Percentiles rank a stretch among this genome's conserved stretches.
phyloP scores from a whole-genome alignment of 2,113 vertebrate genomes.

The Anolis carolinensis region DNA sequence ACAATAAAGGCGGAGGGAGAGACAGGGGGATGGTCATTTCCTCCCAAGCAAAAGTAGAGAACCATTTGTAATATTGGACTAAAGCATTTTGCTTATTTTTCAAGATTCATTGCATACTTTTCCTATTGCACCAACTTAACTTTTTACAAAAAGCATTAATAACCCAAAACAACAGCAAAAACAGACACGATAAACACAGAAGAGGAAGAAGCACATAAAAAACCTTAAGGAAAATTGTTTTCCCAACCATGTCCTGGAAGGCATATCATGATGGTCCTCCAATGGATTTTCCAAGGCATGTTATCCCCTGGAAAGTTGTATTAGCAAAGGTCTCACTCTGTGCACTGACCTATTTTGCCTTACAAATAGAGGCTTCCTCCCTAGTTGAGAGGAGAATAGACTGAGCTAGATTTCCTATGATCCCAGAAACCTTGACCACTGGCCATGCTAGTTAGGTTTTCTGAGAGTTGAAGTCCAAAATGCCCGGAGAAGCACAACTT shows the following conservation, averaged over 20 bases:
- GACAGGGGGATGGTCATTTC: conserved; percentile 34
- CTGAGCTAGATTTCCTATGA: too few relatives aligned
- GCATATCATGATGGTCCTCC: too few relatives aligned
- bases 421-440: neutral
- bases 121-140: neutral
- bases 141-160: neutral
- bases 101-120: conserved; percentile 3
- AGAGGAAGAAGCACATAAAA: neutral
- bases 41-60: conserved; percentile 37
- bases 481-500: neutral
- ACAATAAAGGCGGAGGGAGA: conserved; percentile 33
- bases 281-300: neutral
- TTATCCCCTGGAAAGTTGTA: neutral
- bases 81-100: neutral
- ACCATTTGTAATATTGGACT: neutral
- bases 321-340: neutral
- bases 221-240: neutral
- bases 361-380: neutral
- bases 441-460: neutral
- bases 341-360: neutral
- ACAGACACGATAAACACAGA: neutral
- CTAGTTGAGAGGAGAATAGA: neutral
- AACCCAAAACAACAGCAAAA: neutral
- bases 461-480: neutral
- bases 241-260: neutral